phyloP scores from a whole-genome alignment of 2,888 invertebrate genomes.

The Aproaerema taeniolella region DNA sequence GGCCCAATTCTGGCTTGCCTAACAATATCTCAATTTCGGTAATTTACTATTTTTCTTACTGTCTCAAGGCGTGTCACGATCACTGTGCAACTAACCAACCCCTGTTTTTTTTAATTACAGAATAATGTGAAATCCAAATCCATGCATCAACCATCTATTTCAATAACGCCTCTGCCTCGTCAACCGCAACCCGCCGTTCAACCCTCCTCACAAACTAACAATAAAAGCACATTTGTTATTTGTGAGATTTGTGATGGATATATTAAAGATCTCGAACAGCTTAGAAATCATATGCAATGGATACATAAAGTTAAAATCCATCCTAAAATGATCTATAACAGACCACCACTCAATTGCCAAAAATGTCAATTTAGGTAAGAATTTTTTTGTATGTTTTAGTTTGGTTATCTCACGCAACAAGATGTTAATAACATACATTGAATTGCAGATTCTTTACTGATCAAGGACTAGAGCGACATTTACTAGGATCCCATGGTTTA shows the following conservation, averaged over 20 bases:
- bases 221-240: slow-evolving; percentile 90
- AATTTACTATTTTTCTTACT: too few relatives aligned
- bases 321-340: slow-evolving; percentile 96
- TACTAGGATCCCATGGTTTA: slow-evolving; percentile 94
- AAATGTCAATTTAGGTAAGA: slow-evolving; percentile 89
- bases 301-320: slow-evolving; percentile 98
- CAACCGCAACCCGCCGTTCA: slow-evolving; percentile 54
- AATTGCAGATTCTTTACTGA: slow-evolving; percentile 94
- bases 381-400: not conserved
- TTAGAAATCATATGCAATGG: slow-evolving; percentile 98
- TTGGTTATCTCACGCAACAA: slow-evolving; percentile 1
- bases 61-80: too few relatives aligned
- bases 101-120: too few relatives aligned
- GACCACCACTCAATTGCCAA: slow-evolving; percentile 96
- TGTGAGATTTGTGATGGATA: slow-evolving; percentile 99
- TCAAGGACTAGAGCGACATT: slow-evolving; percentile 96
- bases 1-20: too few relatives aligned
- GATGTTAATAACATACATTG: not conserved
- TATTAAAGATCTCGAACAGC: slow-evolving; percentile 95
- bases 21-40: too few relatives aligned
- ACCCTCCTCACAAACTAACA: slow-evolving; percentile 54
- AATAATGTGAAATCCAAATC: slow-evolving; percentile 41
- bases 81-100: too few relatives aligned
- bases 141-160: slow-evolving; percentile 88
- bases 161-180: slow-evolving; percentile 90